phyloP scores from a whole-genome alignment of 2,888 invertebrate species.

The Plebejus melissa region DNA sequence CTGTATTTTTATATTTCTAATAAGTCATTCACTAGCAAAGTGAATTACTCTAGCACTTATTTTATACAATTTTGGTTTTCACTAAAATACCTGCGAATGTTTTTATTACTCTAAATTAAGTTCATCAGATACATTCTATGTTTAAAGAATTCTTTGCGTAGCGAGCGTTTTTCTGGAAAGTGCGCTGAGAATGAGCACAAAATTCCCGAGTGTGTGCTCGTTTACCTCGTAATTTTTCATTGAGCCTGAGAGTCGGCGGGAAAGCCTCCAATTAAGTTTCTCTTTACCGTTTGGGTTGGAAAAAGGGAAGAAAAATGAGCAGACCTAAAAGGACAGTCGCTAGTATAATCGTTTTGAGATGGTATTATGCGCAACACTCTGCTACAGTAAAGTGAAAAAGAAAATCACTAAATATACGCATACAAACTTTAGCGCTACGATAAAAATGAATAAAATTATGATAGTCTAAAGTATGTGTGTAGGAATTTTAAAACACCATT shows the following conservation, averaged over 20 bases:
- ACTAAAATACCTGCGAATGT: background rate
- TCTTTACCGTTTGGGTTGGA: constrained; percentile 70
- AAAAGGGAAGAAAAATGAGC: constrained; percentile 74
- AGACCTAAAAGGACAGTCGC: constrained; percentile 64
- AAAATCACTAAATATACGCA: background rate
- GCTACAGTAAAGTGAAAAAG: background rate
- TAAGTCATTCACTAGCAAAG: too few relatives aligned
- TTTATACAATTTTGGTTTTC: too few relatives aligned
- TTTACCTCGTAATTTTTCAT: constrained; percentile 79
- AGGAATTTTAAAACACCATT: too few relatives aligned
- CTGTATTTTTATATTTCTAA: too few relatives aligned
- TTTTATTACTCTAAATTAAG: constrained; percentile 29
- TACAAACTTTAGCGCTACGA: background rate
- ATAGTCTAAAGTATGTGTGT: too few relatives aligned
- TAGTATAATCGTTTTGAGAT: constrained; percentile 30
- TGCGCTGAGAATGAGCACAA: constrained; percentile 58
- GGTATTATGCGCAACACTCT: background rate
- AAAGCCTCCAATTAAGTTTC: constrained; percentile 79
- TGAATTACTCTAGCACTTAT: too few relatives aligned
- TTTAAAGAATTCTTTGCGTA: constrained; percentile 53
- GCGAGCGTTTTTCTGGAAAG: constrained; percentile 57
- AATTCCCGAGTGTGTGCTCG: constrained; percentile 75
- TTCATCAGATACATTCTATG: constrained; percentile 57
- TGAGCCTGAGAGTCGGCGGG: constrained; percentile 72
- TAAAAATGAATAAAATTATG: too few relatives aligned